Evolutionary conservation across 1,140 invertebrate species (phyloP).

Genomic region (Muscidifurax raptorellus): DNA sequence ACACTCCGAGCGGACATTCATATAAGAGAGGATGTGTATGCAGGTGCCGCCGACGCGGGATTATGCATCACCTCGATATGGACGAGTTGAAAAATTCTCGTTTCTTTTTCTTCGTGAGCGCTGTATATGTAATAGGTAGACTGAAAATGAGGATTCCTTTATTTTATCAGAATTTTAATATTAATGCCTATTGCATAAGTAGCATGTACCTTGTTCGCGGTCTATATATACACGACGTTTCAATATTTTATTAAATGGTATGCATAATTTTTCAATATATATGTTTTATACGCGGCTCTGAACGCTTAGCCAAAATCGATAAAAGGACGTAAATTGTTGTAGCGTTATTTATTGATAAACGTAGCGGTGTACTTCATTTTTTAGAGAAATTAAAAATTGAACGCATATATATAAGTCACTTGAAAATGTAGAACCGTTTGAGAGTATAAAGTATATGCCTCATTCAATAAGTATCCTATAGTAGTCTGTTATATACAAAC

Average conservation of each 20-base stretch:
- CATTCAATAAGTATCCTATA: no score
- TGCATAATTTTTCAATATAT: neutral
- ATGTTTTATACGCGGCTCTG: neutral
- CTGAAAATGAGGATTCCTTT: neutral
- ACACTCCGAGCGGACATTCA: constrained; percentile 45
- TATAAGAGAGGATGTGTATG: constrained; percentile 34
- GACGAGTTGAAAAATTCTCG: constrained; percentile 39
- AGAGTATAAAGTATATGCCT: no score
- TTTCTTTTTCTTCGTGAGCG: neutral
- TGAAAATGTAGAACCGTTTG: no score
- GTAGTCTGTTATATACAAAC: no score
- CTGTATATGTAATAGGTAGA: no score
- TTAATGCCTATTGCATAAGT: neutral
- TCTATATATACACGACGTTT: neutral
- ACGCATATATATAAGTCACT: no score
- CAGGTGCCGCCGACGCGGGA: constrained; percentile 34
- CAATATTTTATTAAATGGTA: neutral
- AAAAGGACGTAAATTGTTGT: neutral
- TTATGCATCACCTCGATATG: constrained; percentile 39
- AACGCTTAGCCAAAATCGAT: neutral
- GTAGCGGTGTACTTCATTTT: no score
- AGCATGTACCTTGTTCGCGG: constrained; percentile 35
- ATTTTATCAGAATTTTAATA: neutral
- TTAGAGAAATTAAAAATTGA: no score
- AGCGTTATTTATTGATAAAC: neutral